These are phyloP conservation scores for Poeciliopsis presidionis DNA, from an alignment of 2,797 vertebrate genomes.

Conservation along the genomic window DNA sequence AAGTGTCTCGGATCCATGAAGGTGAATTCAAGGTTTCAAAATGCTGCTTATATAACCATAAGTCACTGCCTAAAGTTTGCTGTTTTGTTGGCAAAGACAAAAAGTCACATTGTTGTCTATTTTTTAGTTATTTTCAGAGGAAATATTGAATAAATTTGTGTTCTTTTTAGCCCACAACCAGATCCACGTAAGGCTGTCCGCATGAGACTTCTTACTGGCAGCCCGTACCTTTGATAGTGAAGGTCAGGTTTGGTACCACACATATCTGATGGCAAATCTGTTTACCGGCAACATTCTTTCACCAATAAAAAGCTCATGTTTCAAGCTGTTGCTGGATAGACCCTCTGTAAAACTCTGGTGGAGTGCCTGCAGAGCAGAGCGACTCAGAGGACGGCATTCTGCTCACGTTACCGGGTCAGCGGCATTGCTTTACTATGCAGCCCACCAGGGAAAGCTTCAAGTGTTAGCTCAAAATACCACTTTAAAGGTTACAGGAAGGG, in stretches of 20 bases:
- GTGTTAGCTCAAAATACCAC: constrained; percentile 55
- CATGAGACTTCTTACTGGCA: constrained; percentile 15
- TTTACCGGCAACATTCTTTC: constrained; percentile 66
- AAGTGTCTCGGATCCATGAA: background rate
- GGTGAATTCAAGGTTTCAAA: background rate
- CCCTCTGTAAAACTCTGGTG: constrained; percentile 43
- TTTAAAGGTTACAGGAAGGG: constrained; percentile 58
- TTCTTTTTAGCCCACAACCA: background rate
- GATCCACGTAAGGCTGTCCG: background rate
- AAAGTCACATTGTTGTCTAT: background rate
- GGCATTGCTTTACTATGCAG: constrained; percentile 65
- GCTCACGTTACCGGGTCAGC: constrained; percentile 73
- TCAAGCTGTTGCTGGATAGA: constrained; percentile 27
- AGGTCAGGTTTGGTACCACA: constrained; percentile 55
- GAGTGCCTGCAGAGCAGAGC: constrained; percentile 40
- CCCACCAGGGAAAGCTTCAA: constrained; percentile 65
- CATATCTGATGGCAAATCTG: constrained; percentile 61
- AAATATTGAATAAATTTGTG: background rate
- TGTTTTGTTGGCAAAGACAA: background rate
- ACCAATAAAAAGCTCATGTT: constrained; percentile 54
- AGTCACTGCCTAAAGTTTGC: background rate
- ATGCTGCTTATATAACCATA: background rate
- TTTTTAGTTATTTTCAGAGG: background rate
- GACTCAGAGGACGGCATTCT: constrained; percentile 49
- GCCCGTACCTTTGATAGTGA: constrained; percentile 40